Base-by-base conservation (phyloP, 2,797 vertebrate genomes). In the Monodelphis domestica region DNA sequence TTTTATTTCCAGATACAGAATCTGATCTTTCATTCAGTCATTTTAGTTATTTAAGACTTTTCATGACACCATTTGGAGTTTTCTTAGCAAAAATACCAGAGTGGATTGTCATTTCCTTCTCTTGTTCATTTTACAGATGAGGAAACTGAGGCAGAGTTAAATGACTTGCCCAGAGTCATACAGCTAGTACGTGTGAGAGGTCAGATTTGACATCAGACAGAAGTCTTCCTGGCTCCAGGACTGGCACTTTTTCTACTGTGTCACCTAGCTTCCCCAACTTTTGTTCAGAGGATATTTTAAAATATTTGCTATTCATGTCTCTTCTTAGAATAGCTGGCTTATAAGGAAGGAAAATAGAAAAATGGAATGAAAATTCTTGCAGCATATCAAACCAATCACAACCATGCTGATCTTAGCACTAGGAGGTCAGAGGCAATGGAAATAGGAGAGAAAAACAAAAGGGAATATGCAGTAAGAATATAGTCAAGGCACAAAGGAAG, bases 401-500 rank as follows among this genome's bases (percentile, higher is more conserved):
- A 92, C 92, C 93, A 57, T 28, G 54, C 87, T 93, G 90, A 94
- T 89, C 55, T 92, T 17, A 29, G n/a, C 50, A 91, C n/a, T n/a
- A 29, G 14, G 4, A 95, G 91, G 45, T 95, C 91, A 95, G 56
- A 56, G 70, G 92, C 92, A 92, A 94, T n/a, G n/a, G n/a, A n/a
- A n/a, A 95, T 91, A 84, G 30, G 92, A 93, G 91, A 0, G 95
- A 89, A 91, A 84, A 90, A 89, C 30, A 87, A 59, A 88, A 54
- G 84, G 96, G 30, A 28, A 45, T 91, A 33, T n/a, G n/a, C n/a
- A n/a, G n/a, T n/a, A n/a, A n/a, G 2, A 26, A 24, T 89, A 38
- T 0, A 84, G 95, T 89, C 90, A 2, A 15, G 51, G 93, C 91
- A 95, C 95, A 97, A 95, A 94, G 54, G 96, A 97, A 97, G n/a